Evolutionary conservation across 2,113 vertebrate genomes (phyloP).

Genomic region (Microcebus murinus): DNA sequence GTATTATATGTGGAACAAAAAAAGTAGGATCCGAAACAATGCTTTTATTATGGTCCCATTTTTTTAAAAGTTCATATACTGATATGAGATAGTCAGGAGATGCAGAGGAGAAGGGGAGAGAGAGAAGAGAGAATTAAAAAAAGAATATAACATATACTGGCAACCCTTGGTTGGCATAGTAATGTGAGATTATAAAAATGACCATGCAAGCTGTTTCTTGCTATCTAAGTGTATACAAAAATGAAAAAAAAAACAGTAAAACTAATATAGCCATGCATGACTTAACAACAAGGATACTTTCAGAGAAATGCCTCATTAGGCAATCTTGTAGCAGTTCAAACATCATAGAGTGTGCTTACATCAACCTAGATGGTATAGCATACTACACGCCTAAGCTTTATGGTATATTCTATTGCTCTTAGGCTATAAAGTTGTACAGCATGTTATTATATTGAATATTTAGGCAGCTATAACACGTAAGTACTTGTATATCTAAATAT

Average conservation of each 20-base stretch:
- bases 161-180: background rate
- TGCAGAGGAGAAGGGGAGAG: background rate
- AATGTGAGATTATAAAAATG: background rate
- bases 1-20: background rate
- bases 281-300: background rate
- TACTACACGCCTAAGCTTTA: background rate
- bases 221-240: background rate
- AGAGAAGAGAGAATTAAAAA: background rate
- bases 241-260: background rate
- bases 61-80: background rate
- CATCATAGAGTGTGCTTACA: background rate
- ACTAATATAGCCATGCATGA: background rate
- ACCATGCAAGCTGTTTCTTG: background rate
- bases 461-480: background rate
- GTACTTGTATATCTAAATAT: background rate
- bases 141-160: background rate
- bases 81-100: background rate
- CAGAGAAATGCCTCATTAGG: background rate
- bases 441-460: background rate
- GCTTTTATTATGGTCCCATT: background rate
- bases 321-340: background rate
- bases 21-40: background rate
- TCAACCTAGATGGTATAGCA: background rate
- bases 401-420: background rate
- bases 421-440: background rate